phyloP scores from a whole-genome alignment of 2,113 vertebrate species.

The Acanthochromis polyacanthus region DNA sequence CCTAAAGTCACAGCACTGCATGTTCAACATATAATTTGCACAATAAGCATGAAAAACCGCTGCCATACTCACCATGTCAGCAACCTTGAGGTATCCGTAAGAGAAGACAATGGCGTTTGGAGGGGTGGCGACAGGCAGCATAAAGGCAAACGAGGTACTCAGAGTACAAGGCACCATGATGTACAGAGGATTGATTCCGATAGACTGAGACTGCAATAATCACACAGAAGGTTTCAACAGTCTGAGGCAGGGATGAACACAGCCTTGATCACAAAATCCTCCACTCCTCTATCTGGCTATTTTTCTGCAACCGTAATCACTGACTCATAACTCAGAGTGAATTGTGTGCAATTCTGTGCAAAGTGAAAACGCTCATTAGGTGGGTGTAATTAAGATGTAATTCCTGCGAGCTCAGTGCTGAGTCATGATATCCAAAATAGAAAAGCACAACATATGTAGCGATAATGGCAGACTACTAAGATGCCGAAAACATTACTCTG shows the following conservation, averaged over 20 bases:
- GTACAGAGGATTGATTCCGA: conserved; percentile 93
- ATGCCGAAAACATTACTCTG: conserved; percentile 49
- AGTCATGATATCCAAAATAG: conserved; percentile 74
- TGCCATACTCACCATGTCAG: conserved; percentile 93
- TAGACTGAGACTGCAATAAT: conserved; percentile 88
- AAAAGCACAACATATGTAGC: conserved; percentile 49
- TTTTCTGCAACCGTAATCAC: conserved; percentile 64
- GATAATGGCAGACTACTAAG: conserved; percentile 67
- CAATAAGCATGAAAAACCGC: conserved; percentile 15
- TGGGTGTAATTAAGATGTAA: conserved; percentile 79
- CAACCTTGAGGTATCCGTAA: conserved; percentile 91
- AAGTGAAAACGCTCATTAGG: conserved; percentile 72
- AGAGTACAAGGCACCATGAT: conserved; percentile 96
- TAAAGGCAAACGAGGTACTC: conserved; percentile 96
- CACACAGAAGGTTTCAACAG: conserved; percentile 57
- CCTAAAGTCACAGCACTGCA: conserved; percentile 1
- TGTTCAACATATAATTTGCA: conserved; percentile 47
- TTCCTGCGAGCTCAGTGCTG: conserved; percentile 64
- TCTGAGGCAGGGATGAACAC: conserved; percentile 47
- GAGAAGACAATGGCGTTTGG: conserved; percentile 97
- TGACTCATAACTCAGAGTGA: conserved; percentile 70
- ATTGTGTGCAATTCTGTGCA: conserved; percentile 58
- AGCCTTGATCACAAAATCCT: conserved; percentile 54
- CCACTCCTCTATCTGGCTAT: conserved; percentile 43
- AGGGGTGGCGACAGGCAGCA: conserved; percentile 96